Evolutionary conservation across 2,888 invertebrate genomes (phyloP).

Genomic region (Nomada ruficornis): DNA sequence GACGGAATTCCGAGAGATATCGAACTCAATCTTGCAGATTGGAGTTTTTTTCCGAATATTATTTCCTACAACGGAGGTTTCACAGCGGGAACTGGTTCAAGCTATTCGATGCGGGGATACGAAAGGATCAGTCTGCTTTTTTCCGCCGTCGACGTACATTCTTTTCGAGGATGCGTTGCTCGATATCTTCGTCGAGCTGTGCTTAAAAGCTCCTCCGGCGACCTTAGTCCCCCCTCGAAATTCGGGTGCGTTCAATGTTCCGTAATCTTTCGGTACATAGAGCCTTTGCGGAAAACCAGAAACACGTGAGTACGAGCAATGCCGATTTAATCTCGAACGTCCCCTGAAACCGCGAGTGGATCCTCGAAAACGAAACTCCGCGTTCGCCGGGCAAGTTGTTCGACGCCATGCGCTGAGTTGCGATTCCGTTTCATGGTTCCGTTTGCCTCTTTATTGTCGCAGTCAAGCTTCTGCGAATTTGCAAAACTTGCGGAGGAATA

Average conservation of each 20-base stretch:
- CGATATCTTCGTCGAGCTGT: not conserved
- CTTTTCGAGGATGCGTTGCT: not conserved
- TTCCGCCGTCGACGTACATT: not conserved
- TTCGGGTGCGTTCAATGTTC: slow-evolving; percentile 27
- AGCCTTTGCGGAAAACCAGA: slow-evolving; percentile 41
- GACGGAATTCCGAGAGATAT: not conserved
- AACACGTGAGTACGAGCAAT: slow-evolving; percentile 43
- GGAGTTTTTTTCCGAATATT: not conserved
- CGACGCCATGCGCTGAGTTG: too few relatives aligned
- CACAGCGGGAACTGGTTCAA: not conserved
- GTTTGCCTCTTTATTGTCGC: not conserved
- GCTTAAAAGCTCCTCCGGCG: not conserved
- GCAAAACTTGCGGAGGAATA: not conserved
- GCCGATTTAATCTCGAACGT: slow-evolving; percentile 52
- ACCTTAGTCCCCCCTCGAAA: slow-evolving; percentile 18
- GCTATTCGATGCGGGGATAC: not conserved
- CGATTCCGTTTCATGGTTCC: not conserved
- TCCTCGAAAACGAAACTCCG: slow-evolving; percentile 48
- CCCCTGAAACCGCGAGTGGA: slow-evolving; percentile 22
- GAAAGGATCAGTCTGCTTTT: too few relatives aligned
- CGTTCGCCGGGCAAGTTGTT: too few relatives aligned
- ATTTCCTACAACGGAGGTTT: not conserved
- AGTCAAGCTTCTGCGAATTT: not conserved
- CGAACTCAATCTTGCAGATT: not conserved
- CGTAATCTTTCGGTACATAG: slow-evolving; percentile 52